These are phyloP conservation scores for Plagodis dolabraria DNA, from an alignment of 2,888 invertebrate species.

Conservation along the genomic window DNA sequence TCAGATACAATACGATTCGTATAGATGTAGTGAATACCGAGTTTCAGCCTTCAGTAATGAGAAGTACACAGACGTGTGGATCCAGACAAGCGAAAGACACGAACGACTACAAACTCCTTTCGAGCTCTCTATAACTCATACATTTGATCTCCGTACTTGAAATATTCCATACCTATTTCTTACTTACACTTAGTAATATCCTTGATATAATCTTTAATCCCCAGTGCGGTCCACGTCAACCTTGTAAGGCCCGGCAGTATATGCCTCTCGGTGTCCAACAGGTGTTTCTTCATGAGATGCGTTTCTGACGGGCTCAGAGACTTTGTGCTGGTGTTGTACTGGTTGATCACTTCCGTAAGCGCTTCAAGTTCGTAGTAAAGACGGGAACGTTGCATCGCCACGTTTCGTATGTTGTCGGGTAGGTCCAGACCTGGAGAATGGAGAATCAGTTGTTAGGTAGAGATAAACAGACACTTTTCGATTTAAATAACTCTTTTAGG, in stretches of 20 bases:
- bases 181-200: conserved; percentile 73
- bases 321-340: conserved; percentile 87
- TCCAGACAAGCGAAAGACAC: too few species aligned
- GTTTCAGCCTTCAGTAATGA: too few species aligned
- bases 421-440: conserved; percentile 64
- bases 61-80: too few species aligned
- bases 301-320: conserved; percentile 90
- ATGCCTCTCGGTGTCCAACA: conserved; percentile 89
- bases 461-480: neutral
- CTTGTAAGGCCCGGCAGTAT: conserved; percentile 93
- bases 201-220: conserved; percentile 89
- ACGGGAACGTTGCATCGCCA: conserved; percentile 86
- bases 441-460: too few species aligned
- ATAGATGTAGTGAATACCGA: too few species aligned
- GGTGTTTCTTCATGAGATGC: conserved; percentile 87
- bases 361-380: conserved; percentile 88
- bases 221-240: conserved; percentile 94
- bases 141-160: too few species aligned
- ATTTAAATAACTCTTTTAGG: neutral
- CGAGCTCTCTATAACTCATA: too few species aligned
- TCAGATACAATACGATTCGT: too few species aligned
- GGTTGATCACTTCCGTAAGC: conserved; percentile 83
- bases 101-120: too few species aligned
- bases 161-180: too few species aligned
- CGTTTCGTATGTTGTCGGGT: conserved; percentile 78